Evolutionary conservation across 2,113 vertebrate genomes (phyloP), one percentile per base, ranked within the genome.

Genomic region (Ceyx cyanopectus): DNA sequence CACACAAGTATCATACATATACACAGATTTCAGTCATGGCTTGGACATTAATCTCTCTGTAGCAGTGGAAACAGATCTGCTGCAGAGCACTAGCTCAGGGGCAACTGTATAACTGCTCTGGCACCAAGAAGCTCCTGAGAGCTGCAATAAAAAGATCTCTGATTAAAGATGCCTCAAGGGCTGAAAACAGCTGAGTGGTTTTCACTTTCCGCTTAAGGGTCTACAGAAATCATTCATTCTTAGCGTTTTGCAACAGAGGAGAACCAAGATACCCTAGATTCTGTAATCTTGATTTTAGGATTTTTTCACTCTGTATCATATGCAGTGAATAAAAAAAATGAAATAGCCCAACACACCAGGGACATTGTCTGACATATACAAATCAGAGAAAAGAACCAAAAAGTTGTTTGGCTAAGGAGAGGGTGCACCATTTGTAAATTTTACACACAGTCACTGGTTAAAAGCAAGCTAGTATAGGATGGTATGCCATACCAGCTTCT

Each of bases 141-240:
- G 40, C n/a, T 70, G 34, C 72, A 80, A 40, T 68, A 73, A 67
- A 88, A 90, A 73, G 8, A 21, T 62, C 46, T 87, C 78, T 62
- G 86, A 82, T 89, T 89, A 94, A 91, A 89, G 60, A 95, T 89
- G n/a, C 87, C 78, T 89, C 75, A 89, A 60, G 45, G 67, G 40
- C 85, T 75, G 60, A 87, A 91, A 92, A 82, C 46, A 74, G 65
- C 56, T 63, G 89, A 92, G 69, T 75, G 60, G 85, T 87, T 92
- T 94, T 48, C 68, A 93, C 68, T 90, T 88, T 67, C 30, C 41
- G 41, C 29, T 81, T 78, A n/a, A 62, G 21, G 29, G 21, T 70
- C 75, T 80, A 77, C n/a, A 80, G 70, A 89, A 93, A 90, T 73
- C 22, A 77, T 74, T 87, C 2, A 0, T 78, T 63, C 23, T 40